Percentiles rank a stretch among this genome's conserved stretches.
Conservation (phyloP, 2,888 invertebrate species). For the Gisinianus flammeolus region DNA sequence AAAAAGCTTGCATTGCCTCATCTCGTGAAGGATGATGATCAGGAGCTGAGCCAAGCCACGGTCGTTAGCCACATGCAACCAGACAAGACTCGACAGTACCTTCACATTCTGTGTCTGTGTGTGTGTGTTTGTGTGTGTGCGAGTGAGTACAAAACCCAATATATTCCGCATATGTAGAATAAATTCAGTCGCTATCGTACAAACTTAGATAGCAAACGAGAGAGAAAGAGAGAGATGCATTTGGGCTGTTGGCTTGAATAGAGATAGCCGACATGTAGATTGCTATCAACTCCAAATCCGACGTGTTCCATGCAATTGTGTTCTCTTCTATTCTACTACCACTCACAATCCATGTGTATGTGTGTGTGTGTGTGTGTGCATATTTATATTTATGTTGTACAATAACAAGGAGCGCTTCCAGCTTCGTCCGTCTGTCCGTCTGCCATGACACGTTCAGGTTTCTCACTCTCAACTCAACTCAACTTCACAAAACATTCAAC, state of each 20-base stretch:
- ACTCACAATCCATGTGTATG: conserved; percentile 4
- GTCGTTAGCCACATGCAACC: conserved; percentile 37
- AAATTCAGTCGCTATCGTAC: not conserved
- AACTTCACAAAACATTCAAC: not conserved
- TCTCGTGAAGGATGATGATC: conserved; percentile 43
- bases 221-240: too few relatives aligned
- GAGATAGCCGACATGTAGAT: not conserved
- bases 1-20: conserved; percentile 42
- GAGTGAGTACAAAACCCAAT: not conserved
- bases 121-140: not conserved
- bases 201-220: too few relatives aligned
- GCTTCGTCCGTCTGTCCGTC: not conserved
- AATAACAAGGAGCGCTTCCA: not conserved
- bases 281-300: conserved; percentile 11
- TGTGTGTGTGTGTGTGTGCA: too few relatives aligned
- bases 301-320: conserved; percentile 7
- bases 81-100: conserved; percentile 5
- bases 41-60: conserved; percentile 43
- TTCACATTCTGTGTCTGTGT: not conserved
- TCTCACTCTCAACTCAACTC: not conserved
- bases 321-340: not conserved
- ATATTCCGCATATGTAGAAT: not conserved
- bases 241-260: too few relatives aligned
- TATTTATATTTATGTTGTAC: not conserved
- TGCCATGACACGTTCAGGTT: not conserved